phyloP scores from a whole-genome alignment of 2,113 vertebrate genomes.

The Athene cunicularia region DNA sequence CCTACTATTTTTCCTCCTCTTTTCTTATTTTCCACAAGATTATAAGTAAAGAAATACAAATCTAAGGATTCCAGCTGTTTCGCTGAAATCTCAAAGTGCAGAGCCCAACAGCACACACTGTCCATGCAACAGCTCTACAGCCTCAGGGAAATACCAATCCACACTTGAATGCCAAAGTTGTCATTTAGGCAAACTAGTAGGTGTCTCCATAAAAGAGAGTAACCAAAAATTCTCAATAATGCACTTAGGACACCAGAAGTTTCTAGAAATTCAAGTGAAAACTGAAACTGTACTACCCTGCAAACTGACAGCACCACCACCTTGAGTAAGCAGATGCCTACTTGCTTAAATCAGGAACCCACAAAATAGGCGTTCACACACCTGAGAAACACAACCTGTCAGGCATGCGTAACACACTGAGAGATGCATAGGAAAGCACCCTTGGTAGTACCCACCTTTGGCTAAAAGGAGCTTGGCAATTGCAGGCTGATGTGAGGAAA shows the following conservation, averaged over 20 bases:
- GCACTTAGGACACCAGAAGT: background rate
- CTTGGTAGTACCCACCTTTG: background rate
- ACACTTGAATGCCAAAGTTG: background rate
- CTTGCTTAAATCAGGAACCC: background rate
- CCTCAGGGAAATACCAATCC: background rate
- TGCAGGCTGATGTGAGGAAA: background rate
- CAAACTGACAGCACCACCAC: accelerated
- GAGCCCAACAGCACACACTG: accelerated
- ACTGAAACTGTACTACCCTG: background rate
- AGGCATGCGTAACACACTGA: accelerated
- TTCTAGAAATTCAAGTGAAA: background rate
- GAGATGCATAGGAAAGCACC: accelerated
- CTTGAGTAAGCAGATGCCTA: background rate
- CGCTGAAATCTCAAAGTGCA: accelerated
- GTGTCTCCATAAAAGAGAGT: background rate
- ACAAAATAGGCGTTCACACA: background rate
- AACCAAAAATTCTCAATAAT: background rate
- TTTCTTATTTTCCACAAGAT: background rate
- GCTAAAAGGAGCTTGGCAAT: background rate
- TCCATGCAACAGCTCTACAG: background rate
- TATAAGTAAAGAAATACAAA: background rate
- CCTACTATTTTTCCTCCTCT: background rate
- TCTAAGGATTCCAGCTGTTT: background rate
- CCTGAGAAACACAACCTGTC: background rate
- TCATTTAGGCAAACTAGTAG: background rate